A percentile compares a stretch with the other conserved stretches of the same genome.
Conservation (phyloP, 2,113 vertebrate genomes). For the Malaclemys terrapin region DNA sequence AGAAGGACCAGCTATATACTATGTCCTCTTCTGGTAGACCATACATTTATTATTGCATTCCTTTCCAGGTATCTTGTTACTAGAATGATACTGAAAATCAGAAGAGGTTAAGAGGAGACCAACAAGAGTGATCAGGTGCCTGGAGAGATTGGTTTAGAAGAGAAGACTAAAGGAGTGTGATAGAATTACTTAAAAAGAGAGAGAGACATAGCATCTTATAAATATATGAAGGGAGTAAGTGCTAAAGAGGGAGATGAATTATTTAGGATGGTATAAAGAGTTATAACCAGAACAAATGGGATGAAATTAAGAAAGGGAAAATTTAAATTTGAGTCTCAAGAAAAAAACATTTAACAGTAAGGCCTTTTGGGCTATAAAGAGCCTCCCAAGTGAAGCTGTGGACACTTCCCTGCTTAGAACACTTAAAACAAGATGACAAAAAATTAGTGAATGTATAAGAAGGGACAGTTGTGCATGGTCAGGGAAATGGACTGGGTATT, state of each 20-base stretch:
- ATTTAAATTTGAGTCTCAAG: background rate
- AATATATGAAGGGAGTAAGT: rapidly evolving
- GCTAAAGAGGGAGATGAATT: background rate
- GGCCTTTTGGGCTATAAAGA: background rate
- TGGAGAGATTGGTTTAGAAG: background rate
- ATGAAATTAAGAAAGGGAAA: background rate
- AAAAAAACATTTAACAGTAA: background rate
- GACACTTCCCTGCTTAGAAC: background rate
- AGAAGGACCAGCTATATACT: no score
- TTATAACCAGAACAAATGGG: background rate
- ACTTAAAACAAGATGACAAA: background rate
- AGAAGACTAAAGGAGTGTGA: background rate
- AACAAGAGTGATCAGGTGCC: background rate
- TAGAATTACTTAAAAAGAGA: background rate
- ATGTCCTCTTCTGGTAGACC: background rate
- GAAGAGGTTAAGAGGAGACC: background rate
- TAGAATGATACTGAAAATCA: background rate
- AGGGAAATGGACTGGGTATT: background rate
- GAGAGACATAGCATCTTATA: background rate
- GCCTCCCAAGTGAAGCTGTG: background rate
- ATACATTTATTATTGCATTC: background rate
- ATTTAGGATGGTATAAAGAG: background rate
- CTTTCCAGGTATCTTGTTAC: background rate
- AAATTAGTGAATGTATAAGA: rapidly evolving
- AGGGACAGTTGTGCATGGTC: background rate